These are phyloP conservation scores for Melolontha melolontha DNA, from an alignment of 2,888 invertebrate species.

Conservation along the genomic window DNA sequence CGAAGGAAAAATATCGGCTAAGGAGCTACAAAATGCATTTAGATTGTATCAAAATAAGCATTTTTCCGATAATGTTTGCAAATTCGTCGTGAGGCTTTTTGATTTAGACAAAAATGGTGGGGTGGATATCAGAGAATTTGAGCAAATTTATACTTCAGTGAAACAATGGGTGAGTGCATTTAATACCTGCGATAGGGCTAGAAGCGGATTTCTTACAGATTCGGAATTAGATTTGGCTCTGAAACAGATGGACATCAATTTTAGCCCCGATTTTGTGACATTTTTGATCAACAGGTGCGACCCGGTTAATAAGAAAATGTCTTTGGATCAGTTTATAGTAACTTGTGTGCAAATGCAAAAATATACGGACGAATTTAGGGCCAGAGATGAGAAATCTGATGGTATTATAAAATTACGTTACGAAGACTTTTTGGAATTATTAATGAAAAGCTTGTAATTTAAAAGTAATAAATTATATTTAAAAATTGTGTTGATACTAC, in stretches of 20 bases:
- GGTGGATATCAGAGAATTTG: slow-evolving; percentile 86
- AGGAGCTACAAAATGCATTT: slow-evolving; percentile 84
- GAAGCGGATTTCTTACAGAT: slow-evolving; percentile 87
- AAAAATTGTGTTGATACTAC: too few species aligned
- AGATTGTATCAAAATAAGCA: slow-evolving; percentile 87
- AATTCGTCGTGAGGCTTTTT: slow-evolving; percentile 92
- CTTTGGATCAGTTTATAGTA: slow-evolving; percentile 61
- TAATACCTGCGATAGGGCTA: slow-evolving; percentile 84
- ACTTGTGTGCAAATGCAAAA: slow-evolving; percentile 63
- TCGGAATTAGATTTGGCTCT: slow-evolving; percentile 76
- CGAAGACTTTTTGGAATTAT: slow-evolving; percentile 68
- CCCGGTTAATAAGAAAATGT: slow-evolving; percentile 68
- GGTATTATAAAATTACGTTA: slow-evolving; percentile 61
- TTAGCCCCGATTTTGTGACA: slow-evolving; percentile 82
- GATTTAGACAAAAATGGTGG: slow-evolving; percentile 85
- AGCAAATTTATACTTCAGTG: slow-evolving; percentile 86
- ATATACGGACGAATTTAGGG: slow-evolving; percentile 62
- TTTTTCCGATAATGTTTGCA: slow-evolving; percentile 86
- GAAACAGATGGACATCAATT: slow-evolving; percentile 77
- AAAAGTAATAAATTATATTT: neutral
- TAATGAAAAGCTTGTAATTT: slow-evolving; percentile 41
- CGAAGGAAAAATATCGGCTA: slow-evolving; percentile 78
- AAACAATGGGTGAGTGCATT: slow-evolving; percentile 91
- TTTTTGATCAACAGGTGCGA: slow-evolving; percentile 80
- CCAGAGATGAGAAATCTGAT: slow-evolving; percentile 57